Percentiles rank a stretch among this genome's conserved stretches.
phyloP scores from a whole-genome alignment of 2,113 vertebrate genomes.

The Dipodomys ordii region DNA sequence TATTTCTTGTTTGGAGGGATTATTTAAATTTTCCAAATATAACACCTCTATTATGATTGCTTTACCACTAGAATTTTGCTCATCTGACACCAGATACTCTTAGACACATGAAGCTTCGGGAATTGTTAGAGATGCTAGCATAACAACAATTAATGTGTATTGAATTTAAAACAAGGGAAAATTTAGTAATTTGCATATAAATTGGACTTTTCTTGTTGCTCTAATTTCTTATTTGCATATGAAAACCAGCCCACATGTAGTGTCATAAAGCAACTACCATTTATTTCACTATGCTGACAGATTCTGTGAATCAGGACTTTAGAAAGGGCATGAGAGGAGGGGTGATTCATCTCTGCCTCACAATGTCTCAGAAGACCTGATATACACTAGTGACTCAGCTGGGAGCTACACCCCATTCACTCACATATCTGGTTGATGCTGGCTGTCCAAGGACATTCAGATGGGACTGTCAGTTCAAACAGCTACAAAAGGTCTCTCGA shows the following conservation, averaged over 20 bases:
- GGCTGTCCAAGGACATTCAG: no score
- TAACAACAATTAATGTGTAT: not conserved
- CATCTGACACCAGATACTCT: not conserved
- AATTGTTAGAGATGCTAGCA: not conserved
- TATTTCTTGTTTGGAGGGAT: not conserved
- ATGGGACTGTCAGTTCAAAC: not conserved
- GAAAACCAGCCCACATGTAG: not conserved
- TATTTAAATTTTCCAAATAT: conserved; percentile 13
- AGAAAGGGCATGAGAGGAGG: not conserved
- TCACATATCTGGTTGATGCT: not conserved
- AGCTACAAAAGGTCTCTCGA: not conserved
- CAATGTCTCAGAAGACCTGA: not conserved
- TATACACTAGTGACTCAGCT: not conserved
- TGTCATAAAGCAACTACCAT: not conserved
- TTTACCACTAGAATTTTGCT: not conserved
- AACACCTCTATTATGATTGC: not conserved
- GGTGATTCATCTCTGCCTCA: not conserved
- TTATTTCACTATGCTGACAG: not conserved
- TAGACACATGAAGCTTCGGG: not conserved
- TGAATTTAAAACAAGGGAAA: not conserved
- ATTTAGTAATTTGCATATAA: not conserved
- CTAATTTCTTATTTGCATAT: not conserved
- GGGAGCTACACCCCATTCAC: not conserved
- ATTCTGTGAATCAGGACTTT: not conserved
- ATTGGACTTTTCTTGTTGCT: not conserved